Conservation (phyloP, 2,888 invertebrate genomes). For the Caenorhabditis imperialis region DNA sequence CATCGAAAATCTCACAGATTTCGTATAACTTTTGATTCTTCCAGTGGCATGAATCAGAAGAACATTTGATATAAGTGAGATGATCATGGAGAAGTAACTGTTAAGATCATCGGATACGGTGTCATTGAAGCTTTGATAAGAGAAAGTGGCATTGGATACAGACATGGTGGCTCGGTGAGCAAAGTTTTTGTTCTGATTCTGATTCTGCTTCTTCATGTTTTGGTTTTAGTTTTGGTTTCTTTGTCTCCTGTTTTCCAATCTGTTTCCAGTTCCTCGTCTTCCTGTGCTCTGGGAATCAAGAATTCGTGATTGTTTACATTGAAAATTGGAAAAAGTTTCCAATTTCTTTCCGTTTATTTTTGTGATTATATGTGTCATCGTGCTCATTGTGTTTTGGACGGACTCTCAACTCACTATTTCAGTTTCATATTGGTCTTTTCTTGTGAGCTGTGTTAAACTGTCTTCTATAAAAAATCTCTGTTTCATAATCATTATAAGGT, state of each 20-base stretch:
- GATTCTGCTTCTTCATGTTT: background rate
- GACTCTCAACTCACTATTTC: too few species aligned
- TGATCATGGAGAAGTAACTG: constrained; percentile 15
- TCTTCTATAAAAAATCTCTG: too few species aligned
- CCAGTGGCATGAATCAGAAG: constrained; percentile 21
- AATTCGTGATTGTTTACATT: constrained; percentile 8
- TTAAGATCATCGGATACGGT: constrained; percentile 30
- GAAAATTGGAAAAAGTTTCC: background rate
- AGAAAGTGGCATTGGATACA: background rate
- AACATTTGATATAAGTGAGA: constrained; percentile 17
- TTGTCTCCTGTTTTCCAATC: too few species aligned
- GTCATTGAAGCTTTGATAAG: constrained; percentile 22
- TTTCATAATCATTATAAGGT: too few species aligned
- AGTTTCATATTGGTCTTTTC: too few species aligned
- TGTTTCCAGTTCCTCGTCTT: background rate
- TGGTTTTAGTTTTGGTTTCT: too few species aligned
- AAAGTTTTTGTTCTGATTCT: constrained; percentile 1
- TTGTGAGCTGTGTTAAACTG: too few species aligned
- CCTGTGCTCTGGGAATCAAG: background rate
- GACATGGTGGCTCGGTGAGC: background rate
- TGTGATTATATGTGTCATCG: constrained; percentile 7
- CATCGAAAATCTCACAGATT: constrained; percentile 25
- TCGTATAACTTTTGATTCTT: constrained; percentile 32
- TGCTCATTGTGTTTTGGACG: too few species aligned
- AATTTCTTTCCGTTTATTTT: constrained; percentile 22